These are phyloP conservation scores for Drosophila micromelanica DNA, from an alignment of 1,140 invertebrate genomes.

Conservation along the genomic window DNA sequence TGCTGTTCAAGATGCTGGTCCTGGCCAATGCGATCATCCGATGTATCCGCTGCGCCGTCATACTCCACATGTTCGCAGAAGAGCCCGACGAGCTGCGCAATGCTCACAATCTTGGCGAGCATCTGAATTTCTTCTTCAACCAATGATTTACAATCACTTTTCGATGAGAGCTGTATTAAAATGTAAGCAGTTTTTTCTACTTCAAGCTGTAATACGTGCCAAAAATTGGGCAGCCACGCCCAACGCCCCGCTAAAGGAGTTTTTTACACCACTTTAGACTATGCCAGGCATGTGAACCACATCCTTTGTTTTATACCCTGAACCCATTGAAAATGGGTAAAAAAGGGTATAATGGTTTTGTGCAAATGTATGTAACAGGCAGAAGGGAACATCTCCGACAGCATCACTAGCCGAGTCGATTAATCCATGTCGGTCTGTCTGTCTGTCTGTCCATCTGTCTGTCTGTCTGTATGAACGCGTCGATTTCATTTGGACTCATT, in stretches of 20 bases:
- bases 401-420: too few species aligned
- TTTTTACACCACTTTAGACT: slow-evolving; percentile 27
- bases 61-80: neutral
- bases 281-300: neutral
- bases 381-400: too few species aligned
- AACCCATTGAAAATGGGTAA: too few species aligned
- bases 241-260: slow-evolving; percentile 13
- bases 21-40: slow-evolving; percentile 3
- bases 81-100: slow-evolving; percentile 14
- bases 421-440: too few species aligned
- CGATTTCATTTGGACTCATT: too few species aligned
- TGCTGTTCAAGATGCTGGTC: slow-evolving; percentile 39
- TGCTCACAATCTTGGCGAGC: slow-evolving; percentile 40
- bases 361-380: too few species aligned
- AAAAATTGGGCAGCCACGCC: slow-evolving; percentile 1
- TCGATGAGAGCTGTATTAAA: neutral
- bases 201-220: neutral
- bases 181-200: neutral
- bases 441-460: too few species aligned
- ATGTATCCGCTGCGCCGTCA: neutral
- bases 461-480: too few species aligned
- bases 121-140: slow-evolving; percentile 21
- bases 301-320: too few species aligned
- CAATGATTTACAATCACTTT: neutral
- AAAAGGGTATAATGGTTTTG: too few species aligned